Conservation (phyloP, 2,113 vertebrate genomes). For the Spermophilus dauricus region DNA sequence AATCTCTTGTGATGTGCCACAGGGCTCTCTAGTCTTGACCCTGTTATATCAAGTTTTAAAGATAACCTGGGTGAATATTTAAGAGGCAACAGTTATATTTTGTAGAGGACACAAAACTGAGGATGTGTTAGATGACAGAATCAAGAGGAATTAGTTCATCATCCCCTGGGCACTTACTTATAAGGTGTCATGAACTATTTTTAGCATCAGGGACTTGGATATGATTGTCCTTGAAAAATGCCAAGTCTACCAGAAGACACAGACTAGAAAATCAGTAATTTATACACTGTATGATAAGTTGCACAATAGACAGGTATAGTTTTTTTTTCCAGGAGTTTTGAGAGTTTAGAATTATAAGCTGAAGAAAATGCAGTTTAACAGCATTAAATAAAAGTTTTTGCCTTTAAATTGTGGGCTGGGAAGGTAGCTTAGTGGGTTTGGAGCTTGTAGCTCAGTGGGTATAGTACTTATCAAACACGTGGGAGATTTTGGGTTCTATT, state of each 20-base stretch:
- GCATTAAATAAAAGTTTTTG: neutral
- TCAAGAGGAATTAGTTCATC: constrained; percentile 8
- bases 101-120: neutral
- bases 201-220: neutral
- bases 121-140: neutral
- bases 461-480: neutral
- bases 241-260: neutral
- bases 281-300: neutral
- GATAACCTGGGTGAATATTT: neutral
- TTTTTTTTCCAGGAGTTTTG: constrained; percentile 27
- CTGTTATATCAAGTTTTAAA: constrained; percentile 19
- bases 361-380: neutral
- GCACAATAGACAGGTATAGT: neutral
- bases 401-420: neutral
- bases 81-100: constrained; percentile 10
- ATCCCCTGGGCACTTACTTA: constrained; percentile 14
- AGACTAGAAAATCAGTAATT: constrained; percentile 3
- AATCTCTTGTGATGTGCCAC: neutral
- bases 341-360: neutral
- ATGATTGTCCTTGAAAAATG: neutral
- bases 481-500: neutral
- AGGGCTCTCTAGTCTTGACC: neutral
- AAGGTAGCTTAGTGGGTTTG: neutral
- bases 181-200: neutral
- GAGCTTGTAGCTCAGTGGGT: neutral